These are phyloP conservation scores for Rhabdornis inornatus DNA, from an alignment of 2,113 vertebrate species.

Conservation along the genomic window DNA sequence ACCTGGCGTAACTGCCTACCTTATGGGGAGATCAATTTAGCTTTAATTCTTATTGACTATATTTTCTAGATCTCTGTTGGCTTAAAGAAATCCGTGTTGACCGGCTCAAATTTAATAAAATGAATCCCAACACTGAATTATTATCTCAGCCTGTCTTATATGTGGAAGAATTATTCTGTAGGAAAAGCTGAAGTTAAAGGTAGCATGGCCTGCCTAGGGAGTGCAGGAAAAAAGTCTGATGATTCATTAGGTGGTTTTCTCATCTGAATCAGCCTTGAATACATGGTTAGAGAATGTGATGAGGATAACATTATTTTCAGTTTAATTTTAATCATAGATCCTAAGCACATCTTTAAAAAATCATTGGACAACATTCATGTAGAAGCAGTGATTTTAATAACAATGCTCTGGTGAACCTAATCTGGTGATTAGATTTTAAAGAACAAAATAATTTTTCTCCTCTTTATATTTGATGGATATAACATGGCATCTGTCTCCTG, in stretches of 20 bases:
- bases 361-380: not conserved
- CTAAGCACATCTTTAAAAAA: not conserved
- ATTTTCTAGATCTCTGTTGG: not conserved
- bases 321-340: not conserved
- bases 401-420: not conserved
- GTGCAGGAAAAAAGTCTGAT: not conserved
- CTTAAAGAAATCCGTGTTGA: not conserved
- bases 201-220: not conserved
- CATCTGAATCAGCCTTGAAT: not conserved
- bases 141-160: not conserved
- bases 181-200: not conserved
- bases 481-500: not conserved
- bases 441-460: not conserved
- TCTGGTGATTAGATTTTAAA: not conserved
- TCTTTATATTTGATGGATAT: fast-evolving
- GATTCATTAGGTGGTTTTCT: slow-evolving; percentile 8
- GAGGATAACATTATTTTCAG: not conserved
- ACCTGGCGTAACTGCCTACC: not conserved
- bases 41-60: not conserved
- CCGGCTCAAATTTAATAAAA: not conserved
- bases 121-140: not conserved
- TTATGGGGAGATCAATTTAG: not conserved
- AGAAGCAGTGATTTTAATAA: not conserved
- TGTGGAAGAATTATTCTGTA: not conserved
- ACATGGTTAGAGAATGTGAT: not conserved